Conservation (phyloP, 2,888 invertebrate species). For the Cryptops parisi region DNA sequence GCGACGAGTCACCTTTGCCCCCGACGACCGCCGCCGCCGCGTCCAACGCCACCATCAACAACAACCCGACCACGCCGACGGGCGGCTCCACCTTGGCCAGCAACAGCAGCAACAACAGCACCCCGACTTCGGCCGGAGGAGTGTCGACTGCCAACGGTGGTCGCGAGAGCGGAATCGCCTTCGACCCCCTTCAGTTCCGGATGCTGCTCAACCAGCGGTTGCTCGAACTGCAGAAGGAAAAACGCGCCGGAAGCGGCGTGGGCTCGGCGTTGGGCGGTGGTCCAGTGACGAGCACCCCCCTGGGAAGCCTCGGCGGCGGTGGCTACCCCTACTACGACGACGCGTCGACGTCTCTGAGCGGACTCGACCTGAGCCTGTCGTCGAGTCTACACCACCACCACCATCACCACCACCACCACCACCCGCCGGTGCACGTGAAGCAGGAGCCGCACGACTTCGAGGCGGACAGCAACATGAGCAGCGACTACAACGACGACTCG, state of each 20-base stretch:
- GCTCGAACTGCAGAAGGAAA: slow-evolving; percentile 68
- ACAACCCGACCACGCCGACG: slow-evolving; percentile 27
- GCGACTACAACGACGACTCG: slow-evolving; percentile 43
- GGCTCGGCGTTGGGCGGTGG: slow-evolving; percentile 34
- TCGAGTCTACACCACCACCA: slow-evolving; percentile 30
- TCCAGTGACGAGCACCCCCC: slow-evolving; percentile 43
- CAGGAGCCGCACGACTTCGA: slow-evolving; percentile 47
- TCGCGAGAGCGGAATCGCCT: slow-evolving; percentile 30
- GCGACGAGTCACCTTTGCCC: slow-evolving; percentile 9
- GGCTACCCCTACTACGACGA: slow-evolving; percentile 37
- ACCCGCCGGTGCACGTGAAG: slow-evolving; percentile 1
- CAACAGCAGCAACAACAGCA: slow-evolving; percentile 34
- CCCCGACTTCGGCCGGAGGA: slow-evolving; percentile 15
- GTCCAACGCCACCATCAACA: slow-evolving; percentile 28
- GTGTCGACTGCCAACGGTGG: slow-evolving; percentile 15
- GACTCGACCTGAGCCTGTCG: slow-evolving; percentile 66
- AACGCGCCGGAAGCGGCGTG: slow-evolving; percentile 18
- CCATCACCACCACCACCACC: slow-evolving; percentile 8
- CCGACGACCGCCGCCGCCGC: slow-evolving; percentile 38
- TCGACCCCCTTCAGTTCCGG: slow-evolving; percentile 84
- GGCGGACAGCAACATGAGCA: slow-evolving; percentile 58
- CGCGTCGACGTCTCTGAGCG: slow-evolving; percentile 46
- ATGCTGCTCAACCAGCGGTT: slow-evolving; percentile 75
- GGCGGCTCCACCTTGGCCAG: slow-evolving; percentile 13
- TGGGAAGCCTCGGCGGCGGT: slow-evolving; percentile 29